A percentile compares a stretch with the other conserved stretches of the same genome.
phyloP scores from a whole-genome alignment of 2,888 invertebrate genomes.

The Malthinus seriepunctatus region DNA sequence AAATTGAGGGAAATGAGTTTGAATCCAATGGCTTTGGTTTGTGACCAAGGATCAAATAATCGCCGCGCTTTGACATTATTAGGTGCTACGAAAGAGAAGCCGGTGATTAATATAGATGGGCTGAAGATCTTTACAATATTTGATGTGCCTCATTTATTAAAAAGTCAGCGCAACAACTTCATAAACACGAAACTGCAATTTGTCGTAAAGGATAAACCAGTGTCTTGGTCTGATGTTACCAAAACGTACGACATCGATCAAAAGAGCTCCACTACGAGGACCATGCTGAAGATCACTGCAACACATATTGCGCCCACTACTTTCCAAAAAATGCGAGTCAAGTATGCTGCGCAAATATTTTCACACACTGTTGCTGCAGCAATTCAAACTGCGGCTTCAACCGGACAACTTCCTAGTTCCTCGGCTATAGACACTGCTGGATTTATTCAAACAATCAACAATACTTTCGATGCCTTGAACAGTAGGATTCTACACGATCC shows the following conservation, averaged over 20 bases:
- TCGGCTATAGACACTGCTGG: conserved; percentile 24
- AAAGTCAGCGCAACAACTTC: conserved; percentile 25
- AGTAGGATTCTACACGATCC: conserved; percentile 19
- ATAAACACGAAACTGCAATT: conserved; percentile 9
- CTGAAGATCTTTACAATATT: conserved; percentile 22
- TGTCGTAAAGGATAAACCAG: conserved; percentile 11
- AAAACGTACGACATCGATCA: conserved; percentile 21
- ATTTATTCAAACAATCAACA: conserved; percentile 27
- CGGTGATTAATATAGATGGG: conserved; percentile 10
- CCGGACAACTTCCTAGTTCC: conserved; percentile 14
- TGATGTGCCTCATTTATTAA: conserved; percentile 32
- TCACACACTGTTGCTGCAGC: too few species aligned
- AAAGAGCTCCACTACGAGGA: conserved; percentile 17
- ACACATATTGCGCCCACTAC: conserved; percentile 14
- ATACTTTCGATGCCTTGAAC: conserved; percentile 28
- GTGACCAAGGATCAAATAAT: conserved; percentile 34
- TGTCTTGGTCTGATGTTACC: conserved; percentile 18
- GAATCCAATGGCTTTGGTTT: conserved; percentile 20
- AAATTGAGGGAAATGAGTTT: conserved; percentile 19
- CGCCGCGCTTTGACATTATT: conserved; percentile 15
- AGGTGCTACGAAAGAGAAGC: conserved; percentile 18
- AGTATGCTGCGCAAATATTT: conserved; percentile 27
- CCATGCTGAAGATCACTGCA: conserved; percentile 21
- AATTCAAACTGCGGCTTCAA: conserved; percentile 17
- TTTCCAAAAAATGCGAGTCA: conserved; percentile 28